Conservation (phyloP, 2,113 vertebrate genomes). For the Sphaerodactylus townsendi region DNA sequence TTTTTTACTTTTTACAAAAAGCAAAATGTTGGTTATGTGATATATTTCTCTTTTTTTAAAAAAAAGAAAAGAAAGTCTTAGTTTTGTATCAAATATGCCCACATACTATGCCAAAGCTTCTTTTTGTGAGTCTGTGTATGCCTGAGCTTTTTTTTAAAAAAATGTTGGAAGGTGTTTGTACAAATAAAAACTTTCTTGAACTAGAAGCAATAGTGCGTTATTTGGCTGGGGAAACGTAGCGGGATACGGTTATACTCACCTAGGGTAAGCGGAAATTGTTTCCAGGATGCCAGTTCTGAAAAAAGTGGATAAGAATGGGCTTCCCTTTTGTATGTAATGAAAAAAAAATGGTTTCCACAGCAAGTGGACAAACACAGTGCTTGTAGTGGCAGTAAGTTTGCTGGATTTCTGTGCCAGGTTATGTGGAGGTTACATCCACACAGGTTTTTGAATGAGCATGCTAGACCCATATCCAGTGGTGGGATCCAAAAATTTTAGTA, state of each 20-base stretch:
- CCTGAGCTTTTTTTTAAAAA: conserved; percentile 47
- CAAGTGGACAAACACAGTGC: no score
- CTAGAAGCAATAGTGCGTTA: conserved; percentile 18
- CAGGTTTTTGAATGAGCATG: no score
- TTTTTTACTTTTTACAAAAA: conserved; percentile 76
- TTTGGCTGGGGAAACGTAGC: background rate
- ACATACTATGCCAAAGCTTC: conserved; percentile 88
- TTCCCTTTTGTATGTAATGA: no score
- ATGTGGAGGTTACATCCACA: background rate
- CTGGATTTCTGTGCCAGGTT: background rate
- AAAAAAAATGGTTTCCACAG: no score
- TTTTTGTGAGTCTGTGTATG: conserved; percentile 67
- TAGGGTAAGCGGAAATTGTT: background rate
- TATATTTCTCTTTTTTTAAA: conserved; percentile 79
- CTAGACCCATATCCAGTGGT: no score
- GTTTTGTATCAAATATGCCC: conserved; percentile 88
- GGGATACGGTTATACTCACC: background rate
- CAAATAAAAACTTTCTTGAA: conserved; percentile 65
- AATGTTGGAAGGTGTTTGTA: conserved; percentile 63
- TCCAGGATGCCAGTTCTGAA: background rate
- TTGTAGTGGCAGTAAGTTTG: background rate
- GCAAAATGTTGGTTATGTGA: conserved; percentile 70
- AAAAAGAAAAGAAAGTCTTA: conserved; percentile 72
- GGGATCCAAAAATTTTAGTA: no score
- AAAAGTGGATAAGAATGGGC: background rate